Conservation (phyloP, 2,888 invertebrate species). For the Himalopsyche anomala region DNA sequence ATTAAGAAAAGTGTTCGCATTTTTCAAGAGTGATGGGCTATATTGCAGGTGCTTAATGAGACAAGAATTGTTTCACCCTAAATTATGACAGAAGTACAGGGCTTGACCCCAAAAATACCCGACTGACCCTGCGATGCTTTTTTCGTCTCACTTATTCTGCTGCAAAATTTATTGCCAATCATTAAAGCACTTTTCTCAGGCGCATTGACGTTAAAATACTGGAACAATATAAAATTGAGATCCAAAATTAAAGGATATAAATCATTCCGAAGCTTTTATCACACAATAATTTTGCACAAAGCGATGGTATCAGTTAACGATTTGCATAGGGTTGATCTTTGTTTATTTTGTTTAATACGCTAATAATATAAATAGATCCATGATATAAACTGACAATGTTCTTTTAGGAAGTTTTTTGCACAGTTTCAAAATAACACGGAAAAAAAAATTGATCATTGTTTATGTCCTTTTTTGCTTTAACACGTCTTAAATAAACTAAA, state of each 20-base stretch:
- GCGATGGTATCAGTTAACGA: too few species aligned
- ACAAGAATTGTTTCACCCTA: conserved; percentile 35
- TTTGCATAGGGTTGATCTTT: too few species aligned
- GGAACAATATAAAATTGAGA: conserved; percentile 12
- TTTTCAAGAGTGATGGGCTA: not conserved
- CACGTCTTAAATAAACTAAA: too few species aligned
- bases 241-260: conserved; percentile 10
- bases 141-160: conserved; percentile 38
- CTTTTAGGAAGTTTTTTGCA: too few species aligned
- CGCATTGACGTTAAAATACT: conserved; percentile 21
- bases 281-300: not conserved
- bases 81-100: conserved; percentile 11
- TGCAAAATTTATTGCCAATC: conserved; percentile 42
- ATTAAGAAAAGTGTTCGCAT: not conserved
- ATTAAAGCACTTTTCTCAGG: conserved; percentile 35
- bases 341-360: too few species aligned
- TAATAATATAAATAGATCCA: too few species aligned
- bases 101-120: not conserved
- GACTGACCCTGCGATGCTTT: not conserved
- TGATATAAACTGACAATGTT: too few species aligned
- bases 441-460: too few species aligned
- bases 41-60: conserved; percentile 32
- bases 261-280: conserved; percentile 18
- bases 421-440: too few species aligned
- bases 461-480: too few species aligned